Evolutionary conservation across 2,113 vertebrate genomes (phyloP), one percentile per base, ranked within the genome.

Genomic region (Cromileptes altivelis): DNA sequence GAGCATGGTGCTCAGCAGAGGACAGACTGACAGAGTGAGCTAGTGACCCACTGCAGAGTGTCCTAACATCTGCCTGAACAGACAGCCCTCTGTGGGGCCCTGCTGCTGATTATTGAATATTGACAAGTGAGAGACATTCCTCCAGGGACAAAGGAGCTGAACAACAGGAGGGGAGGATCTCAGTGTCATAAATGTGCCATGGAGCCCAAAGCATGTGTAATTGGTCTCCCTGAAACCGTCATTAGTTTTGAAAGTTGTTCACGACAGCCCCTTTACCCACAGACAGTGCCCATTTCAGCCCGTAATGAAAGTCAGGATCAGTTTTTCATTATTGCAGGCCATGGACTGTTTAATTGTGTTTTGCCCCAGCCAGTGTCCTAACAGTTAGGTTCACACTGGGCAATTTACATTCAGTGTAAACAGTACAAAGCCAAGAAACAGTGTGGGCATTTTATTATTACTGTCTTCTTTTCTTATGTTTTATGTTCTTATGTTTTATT

Each of bases 61-160:
- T 79, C 88, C 92, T 94, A 94, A 94, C 95, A 96, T 96, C 95
- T 96, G 95, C 88, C 93, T 89, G 92, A 93, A 92, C 92, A 95
- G 92, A 94, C 93, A 93, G 85, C 88, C 90, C 93, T 94, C 85
- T 91, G 81, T 81, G 86, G 89, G 89, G 87, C 81, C 74, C 69
- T 61, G 70, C 63, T 85, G 58, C 23, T 65, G 93, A 95, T 96
- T 96, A 96, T 93, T 95, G 95, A 96, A 95, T 96, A 96, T 96
- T 96, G 96, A 94, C 94, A 88, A 91, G 88, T 90, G 49, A 60
- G 42, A 42, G 65, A 81, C 74, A 72, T 88, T 90, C 81, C 81
- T 82, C 49, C 40, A 33, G 79, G 86, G 69, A 89, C 81, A 78
- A 83, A 82, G 53, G 64, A 72, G 57, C 55, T 42, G 53, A 61